A percentile compares a stretch with the other conserved stretches of the same genome.
Evolutionary conservation across 2,113 vertebrate genomes (phyloP).

Genomic region (Etia nguti): DNA sequence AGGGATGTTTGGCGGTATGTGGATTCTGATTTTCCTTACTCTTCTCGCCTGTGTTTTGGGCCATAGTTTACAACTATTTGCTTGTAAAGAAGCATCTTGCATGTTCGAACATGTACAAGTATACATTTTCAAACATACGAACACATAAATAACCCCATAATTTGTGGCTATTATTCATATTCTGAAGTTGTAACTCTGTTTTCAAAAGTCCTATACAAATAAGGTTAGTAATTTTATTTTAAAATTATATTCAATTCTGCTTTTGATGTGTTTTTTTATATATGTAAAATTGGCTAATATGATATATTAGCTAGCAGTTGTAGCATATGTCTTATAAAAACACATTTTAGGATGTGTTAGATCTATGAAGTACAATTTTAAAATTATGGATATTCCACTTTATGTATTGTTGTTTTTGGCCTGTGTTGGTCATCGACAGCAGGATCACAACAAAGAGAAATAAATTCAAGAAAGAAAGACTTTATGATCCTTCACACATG

Average conservation of each 20-base stretch:
- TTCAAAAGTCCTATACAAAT: not conserved
- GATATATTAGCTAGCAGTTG: not conserved
- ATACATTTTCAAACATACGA: not conserved
- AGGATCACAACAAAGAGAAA: not conserved
- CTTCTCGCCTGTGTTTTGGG: not conserved
- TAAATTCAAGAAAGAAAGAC: not conserved
- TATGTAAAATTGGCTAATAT: not conserved
- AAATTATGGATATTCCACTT: not conserved
- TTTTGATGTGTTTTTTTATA: not conserved
- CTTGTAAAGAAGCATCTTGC: not conserved
- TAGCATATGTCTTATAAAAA: not conserved
- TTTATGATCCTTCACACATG: not conserved
- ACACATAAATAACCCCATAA: not conserved
- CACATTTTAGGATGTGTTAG: not conserved
- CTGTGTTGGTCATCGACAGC: not conserved
- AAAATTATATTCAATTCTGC: not conserved
- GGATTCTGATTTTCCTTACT: not conserved
- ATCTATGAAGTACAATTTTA: not conserved
- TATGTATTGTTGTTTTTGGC: not conserved
- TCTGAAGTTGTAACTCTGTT: not conserved
- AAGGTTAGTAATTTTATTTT: not conserved
- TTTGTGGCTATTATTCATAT: not conserved
- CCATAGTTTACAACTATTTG: not conserved
- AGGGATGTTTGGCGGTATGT: not conserved
- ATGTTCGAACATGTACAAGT: not conserved